phyloP scores from a whole-genome alignment of 1,140 invertebrate species.

The Neodiprion lecontei region DNA sequence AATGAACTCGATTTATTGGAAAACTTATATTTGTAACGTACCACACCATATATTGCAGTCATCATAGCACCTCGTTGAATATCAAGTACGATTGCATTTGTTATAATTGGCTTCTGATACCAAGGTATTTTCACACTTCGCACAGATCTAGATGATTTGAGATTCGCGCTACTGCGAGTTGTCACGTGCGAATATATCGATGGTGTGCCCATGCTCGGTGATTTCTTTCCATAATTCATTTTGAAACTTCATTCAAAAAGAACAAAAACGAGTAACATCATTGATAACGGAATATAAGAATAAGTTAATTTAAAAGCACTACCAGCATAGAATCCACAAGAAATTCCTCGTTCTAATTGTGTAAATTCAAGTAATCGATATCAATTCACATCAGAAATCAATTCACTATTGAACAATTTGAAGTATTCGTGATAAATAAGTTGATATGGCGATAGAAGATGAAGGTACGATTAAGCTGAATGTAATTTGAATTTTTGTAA shows the following conservation, averaged over 20 bases:
- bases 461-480: too few species aligned
- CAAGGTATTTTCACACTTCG: conserved; percentile 79
- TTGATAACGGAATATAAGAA: too few species aligned
- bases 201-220: conserved; percentile 80
- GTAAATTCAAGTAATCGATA: too few species aligned
- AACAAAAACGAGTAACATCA: too few species aligned
- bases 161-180: conserved; percentile 77
- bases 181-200: conserved; percentile 87
- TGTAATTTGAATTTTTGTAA: too few species aligned
- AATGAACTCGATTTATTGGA: background rate
- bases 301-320: too few species aligned
- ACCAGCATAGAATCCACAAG: too few species aligned
- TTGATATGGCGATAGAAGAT: too few species aligned
- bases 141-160: conserved; percentile 79
- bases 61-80: conserved; percentile 80
- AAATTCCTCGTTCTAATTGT: too few species aligned
- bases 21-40: conserved; percentile 55
- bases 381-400: too few species aligned
- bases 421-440: too few species aligned
- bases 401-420: too few species aligned
- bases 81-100: conserved; percentile 78
- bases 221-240: conserved; percentile 71
- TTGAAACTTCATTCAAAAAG: conserved; percentile 28
- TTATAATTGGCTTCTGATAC: conserved; percentile 82
- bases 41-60: conserved; percentile 76